Base-by-base conservation (phyloP, 1,140 invertebrate species). In the Zaprionus camerounensis region DNA sequence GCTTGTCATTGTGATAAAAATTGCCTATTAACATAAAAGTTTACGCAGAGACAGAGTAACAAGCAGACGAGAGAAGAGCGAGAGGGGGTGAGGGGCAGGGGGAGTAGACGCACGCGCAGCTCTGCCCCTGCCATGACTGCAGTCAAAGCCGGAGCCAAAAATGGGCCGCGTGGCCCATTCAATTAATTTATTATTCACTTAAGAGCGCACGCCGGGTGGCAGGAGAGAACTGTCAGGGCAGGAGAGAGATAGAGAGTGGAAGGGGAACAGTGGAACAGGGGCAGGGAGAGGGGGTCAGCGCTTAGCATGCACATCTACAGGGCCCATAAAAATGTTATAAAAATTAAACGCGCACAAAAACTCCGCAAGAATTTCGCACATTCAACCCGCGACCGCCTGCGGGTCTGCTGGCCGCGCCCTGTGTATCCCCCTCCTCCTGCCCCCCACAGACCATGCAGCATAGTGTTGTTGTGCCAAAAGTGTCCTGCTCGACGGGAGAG, bases 161-260 rank as follows among this genome's bases (percentile, higher is more conserved):
- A 81, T 88, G 84, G 81, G 68, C 75, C 82, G 82, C 76, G 68
- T 78, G 81, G 81, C 84, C 17, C 56, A 88, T 88, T 88, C 85
- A 88, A 88, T 88, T 88, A 88, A 88, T 88, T 88, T 88, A 88
- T 88, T 88, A 88, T 88, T 88, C 84, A 88, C 84, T 88, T 88
- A 88, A 84, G 75, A 90, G 65, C 58, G 76, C 69, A 69, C 76
- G 76, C 75, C 74, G 49, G 11, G 51, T 20, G 71, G 55, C 34
- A 34, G 69, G 26, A 51, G 34, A 17, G 38, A 22, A n/a, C 56
- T 59, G 36, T 28, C 46, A 24, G 56, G 28, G 28, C 28, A 31
- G 28, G 28, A 7, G 28, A 9, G 28, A 7, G 28, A 7, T n/a
- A n/a, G 28, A 7, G 2, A 28, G 28, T 2, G 28, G 28, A 7